A percentile compares a stretch with the other conserved stretches of the same genome.
Conservation (phyloP, 2,888 invertebrate genomes). For the Tetranychus piercei region DNA sequence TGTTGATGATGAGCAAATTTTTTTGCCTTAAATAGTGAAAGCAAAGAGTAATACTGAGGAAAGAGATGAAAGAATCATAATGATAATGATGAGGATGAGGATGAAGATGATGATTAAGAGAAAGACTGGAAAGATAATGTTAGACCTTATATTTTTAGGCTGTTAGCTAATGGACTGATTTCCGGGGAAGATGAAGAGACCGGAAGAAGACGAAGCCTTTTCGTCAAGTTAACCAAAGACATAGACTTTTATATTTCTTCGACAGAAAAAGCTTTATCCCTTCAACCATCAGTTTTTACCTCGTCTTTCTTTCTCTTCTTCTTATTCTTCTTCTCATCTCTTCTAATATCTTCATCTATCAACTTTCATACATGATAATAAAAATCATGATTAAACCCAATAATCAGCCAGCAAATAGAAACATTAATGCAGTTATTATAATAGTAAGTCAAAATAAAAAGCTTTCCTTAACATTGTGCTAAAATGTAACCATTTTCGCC, state of each 20-base stretch:
- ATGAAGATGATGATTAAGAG: not conserved
- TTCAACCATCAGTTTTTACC: too few species aligned
- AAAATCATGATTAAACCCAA: too few species aligned
- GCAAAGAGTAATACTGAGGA: not conserved
- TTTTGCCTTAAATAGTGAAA: not conserved
- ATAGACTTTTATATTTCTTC: not conserved
- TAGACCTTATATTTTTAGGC: not conserved
- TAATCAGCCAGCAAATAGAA: too few species aligned
- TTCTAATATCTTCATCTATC: too few species aligned
- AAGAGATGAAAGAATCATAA: not conserved
- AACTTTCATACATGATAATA: too few species aligned
- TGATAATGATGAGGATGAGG: not conserved
- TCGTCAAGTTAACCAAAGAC: constrained; percentile 5
- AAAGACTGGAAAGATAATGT: not conserved
- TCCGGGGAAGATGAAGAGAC: constrained; percentile 22
- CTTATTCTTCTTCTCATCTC: too few species aligned
- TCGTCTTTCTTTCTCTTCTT: too few species aligned
- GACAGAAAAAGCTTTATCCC: too few species aligned
- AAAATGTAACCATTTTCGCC: too few species aligned
- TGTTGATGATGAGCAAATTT: not conserved
- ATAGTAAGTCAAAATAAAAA: too few species aligned
- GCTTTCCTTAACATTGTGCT: too few species aligned
- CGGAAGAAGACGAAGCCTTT: constrained; percentile 17
- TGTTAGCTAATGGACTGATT: constrained; percentile 26
- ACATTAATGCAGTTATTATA: too few species aligned